A percentile compares a stretch with the other conserved stretches of the same genome.
phyloP scores from a whole-genome alignment of 2,113 vertebrate species.

The Epinephelus cyanopodus region DNA sequence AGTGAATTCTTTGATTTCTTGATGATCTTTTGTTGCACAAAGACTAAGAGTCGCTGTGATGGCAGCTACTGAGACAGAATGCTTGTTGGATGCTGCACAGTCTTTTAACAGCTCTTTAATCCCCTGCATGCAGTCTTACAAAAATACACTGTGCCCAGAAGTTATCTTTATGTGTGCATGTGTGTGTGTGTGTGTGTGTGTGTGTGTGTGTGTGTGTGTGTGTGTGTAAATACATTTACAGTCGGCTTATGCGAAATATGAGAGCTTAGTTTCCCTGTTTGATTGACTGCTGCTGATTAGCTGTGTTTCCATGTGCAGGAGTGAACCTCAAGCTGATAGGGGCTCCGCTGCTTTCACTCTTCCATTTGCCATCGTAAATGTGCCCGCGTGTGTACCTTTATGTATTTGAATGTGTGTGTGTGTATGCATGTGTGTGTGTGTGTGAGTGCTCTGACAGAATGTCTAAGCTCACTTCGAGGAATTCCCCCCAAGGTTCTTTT shows the following conservation, averaged over 20 bases:
- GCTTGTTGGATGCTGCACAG: constrained; percentile 16
- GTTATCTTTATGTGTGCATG: constrained; percentile 19
- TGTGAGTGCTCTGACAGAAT: constrained; percentile 51
- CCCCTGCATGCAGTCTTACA: constrained; percentile 9
- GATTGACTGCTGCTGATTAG: constrained; percentile 61
- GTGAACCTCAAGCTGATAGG: constrained; percentile 32
- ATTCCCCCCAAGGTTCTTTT: constrained; percentile 66
- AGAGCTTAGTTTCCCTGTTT: constrained; percentile 41
- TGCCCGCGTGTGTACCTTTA: constrained; percentile 1
- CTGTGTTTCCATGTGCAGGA: constrained; percentile 31
- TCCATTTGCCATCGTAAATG: constrained; percentile 24
- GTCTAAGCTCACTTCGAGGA: constrained; percentile 58
- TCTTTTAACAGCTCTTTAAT: constrained; percentile 22
- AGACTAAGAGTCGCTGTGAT: background rate
- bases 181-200: constrained; percentile 8
- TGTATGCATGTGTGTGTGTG: constrained; percentile 18
- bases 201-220: constrained; percentile 8
- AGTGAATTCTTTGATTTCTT: constrained; percentile 20
- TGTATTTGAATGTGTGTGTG: constrained; percentile 9
- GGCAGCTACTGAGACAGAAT: constrained; percentile 2
- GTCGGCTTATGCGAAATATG: constrained; percentile 36
- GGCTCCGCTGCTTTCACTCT: constrained; percentile 35
- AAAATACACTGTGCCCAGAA: constrained; percentile 4
- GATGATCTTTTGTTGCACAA: constrained; percentile 3
- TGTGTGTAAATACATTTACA: constrained; percentile 26